phyloP scores from a whole-genome alignment of 2,797 vertebrate species.

The Novumbra hubbsi region DNA sequence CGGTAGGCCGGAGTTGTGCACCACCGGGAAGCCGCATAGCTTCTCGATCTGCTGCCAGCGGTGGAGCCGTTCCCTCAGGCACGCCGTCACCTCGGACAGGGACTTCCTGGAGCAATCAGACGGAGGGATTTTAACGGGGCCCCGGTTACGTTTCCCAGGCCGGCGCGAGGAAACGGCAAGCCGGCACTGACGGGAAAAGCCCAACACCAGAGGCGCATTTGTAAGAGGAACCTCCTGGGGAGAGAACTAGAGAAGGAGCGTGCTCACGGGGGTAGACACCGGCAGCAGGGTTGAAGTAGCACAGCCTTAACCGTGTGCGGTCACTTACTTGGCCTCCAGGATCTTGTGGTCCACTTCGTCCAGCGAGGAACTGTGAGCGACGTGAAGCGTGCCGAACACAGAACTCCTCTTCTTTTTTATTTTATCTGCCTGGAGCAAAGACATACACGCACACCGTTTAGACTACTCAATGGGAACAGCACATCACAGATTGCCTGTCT shows the following conservation, averaged over 20 bases:
- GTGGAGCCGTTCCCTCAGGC: slow-evolving; percentile 93
- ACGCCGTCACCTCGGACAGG: slow-evolving; percentile 92
- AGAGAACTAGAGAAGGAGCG: not conserved
- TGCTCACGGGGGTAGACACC: not conserved
- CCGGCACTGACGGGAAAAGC: no score
- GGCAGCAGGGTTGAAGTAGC: not conserved
- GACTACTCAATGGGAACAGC: not conserved
- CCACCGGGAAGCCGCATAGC: slow-evolving; percentile 92
- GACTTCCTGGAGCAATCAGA: slow-evolving; percentile 79
- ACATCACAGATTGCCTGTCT: not conserved
- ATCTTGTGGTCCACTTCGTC: slow-evolving; percentile 99
- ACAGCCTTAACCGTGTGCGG: not conserved
- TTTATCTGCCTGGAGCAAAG: slow-evolving; percentile 86
- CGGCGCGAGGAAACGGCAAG: no score
- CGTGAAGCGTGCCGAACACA: slow-evolving; percentile 94
- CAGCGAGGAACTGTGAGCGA: slow-evolving; percentile 95
- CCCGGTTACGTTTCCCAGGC: no score
- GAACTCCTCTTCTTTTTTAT: slow-evolving; percentile 97
- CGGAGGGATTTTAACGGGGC: not conserved
- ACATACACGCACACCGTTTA: slow-evolving; percentile 12
- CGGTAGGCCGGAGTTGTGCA: slow-evolving; percentile 92
- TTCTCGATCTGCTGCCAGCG: slow-evolving; percentile 99
- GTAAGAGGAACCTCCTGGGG: not conserved
- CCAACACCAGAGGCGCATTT: not conserved
- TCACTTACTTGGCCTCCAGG: slow-evolving; percentile 94